Evolutionary conservation across 2,113 vertebrate genomes (phyloP).

Genomic region (Spea bombifrons): DNA sequence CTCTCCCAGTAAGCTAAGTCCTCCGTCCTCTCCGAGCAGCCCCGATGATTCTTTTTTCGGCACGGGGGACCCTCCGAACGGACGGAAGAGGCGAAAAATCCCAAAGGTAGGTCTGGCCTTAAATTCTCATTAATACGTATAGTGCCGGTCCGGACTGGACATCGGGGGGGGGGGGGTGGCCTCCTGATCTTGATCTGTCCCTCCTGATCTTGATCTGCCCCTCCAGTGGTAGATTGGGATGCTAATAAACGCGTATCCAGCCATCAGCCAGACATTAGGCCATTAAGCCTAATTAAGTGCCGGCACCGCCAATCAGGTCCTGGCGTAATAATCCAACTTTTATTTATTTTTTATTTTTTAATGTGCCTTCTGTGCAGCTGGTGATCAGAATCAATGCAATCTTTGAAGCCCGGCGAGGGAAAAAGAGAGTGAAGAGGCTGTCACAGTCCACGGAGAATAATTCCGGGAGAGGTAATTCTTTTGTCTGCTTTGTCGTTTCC

Average conservation of each 20-base stretch:
- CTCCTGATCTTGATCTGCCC: too few relatives aligned
- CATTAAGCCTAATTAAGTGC: too few relatives aligned
- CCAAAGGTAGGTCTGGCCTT: constrained; percentile 77
- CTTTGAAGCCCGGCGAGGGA: constrained; percentile 95
- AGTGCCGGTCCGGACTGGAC: background rate
- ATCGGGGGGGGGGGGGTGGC: too few relatives aligned
- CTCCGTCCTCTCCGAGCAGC: constrained; percentile 93
- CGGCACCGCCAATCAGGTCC: too few relatives aligned
- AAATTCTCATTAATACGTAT: background rate
- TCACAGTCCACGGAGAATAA: constrained; percentile 90
- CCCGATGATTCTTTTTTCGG: constrained; percentile 90
- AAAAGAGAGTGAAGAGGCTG: constrained; percentile 94
- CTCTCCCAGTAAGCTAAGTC: constrained; percentile 84
- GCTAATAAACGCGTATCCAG: too few relatives aligned
- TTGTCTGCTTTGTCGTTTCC: too few relatives aligned
- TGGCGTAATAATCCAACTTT: too few relatives aligned
- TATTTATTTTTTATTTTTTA: too few relatives aligned
- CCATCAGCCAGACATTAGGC: too few relatives aligned
- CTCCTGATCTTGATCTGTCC: too few relatives aligned
- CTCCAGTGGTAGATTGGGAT: too few relatives aligned
- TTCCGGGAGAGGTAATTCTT: constrained; percentile 81
- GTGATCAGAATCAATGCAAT: constrained; percentile 98
- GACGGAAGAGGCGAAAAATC: constrained; percentile 84
- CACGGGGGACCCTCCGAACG: constrained; percentile 86
- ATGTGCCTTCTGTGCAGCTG: constrained; percentile 68